Percentiles rank a stretch among this genome's conserved stretches.
Conservation (phyloP, 2,797 vertebrate species). For the Poeciliopsis paucimaculata region DNA sequence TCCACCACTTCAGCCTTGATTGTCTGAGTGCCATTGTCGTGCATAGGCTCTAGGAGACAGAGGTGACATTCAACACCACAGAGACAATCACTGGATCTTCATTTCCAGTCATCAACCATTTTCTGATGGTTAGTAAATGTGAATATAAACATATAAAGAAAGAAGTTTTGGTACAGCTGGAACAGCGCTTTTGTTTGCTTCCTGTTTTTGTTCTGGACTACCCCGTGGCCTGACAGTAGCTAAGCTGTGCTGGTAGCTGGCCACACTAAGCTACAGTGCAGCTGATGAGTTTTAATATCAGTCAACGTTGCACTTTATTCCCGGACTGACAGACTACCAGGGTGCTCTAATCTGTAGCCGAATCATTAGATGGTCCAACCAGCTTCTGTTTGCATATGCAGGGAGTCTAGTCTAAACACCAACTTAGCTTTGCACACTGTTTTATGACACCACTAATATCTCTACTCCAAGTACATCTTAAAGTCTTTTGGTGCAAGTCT, state of each 20-base stretch:
- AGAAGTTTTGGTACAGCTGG: slow-evolving; percentile 1
- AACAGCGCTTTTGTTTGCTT: slow-evolving; percentile 19
- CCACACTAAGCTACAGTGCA: slow-evolving; percentile 77
- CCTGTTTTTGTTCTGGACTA: slow-evolving; percentile 42
- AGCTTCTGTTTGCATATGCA: slow-evolving; percentile 51
- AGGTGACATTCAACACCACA: slow-evolving; percentile 8
- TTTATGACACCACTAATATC: slow-evolving; percentile 25
- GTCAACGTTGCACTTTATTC: slow-evolving; percentile 69
- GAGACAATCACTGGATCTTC: slow-evolving; percentile 1
- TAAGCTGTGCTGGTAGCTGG: slow-evolving; percentile 78
- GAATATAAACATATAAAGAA: not conserved
- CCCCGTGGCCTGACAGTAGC: slow-evolving; percentile 60
- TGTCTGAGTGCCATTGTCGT: slow-evolving; percentile 88
- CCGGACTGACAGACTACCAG: slow-evolving; percentile 67
- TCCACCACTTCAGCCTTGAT: slow-evolving; percentile 86
- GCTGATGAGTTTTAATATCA: slow-evolving; percentile 82
- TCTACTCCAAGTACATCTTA: not conserved
- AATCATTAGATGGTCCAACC: slow-evolving; percentile 70
- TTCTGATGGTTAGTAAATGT: not conserved
- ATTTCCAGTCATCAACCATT: not conserved
- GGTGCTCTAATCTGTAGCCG: slow-evolving; percentile 76
- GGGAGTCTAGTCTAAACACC: slow-evolving; percentile 47
- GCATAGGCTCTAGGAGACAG: slow-evolving; percentile 76
- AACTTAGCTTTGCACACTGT: slow-evolving; percentile 26
- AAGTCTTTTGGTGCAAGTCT: not conserved